phyloP scores from a whole-genome alignment of 2,888 invertebrate genomes.

The Argyresthia goedartella region DNA sequence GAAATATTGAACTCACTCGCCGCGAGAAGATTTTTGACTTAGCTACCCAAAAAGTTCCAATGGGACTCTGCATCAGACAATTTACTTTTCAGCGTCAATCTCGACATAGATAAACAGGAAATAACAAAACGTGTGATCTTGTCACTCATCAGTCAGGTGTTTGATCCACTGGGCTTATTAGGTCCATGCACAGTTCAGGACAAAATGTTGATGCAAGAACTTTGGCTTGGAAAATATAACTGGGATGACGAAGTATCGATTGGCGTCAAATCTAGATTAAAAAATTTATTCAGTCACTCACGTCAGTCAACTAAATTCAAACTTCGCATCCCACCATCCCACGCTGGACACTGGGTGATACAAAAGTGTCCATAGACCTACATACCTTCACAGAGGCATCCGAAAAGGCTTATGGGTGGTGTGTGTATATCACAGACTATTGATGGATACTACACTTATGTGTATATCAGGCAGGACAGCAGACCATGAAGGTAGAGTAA shows the following conservation, averaged over 20 bases:
- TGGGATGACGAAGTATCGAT: slow-evolving; percentile 8
- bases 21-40: not conserved
- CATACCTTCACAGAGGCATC: slow-evolving; percentile 8
- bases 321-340: slow-evolving; percentile 2
- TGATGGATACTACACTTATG: too few species aligned
- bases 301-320: not conserved
- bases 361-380: slow-evolving; percentile 1
- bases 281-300: slow-evolving; percentile 1
- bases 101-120: not conserved
- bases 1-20: not conserved
- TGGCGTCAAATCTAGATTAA: slow-evolving; percentile 1
- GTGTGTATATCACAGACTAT: slow-evolving; percentile 8
- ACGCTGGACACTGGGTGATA: slow-evolving; percentile 1
- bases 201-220: not conserved
- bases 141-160: not conserved
- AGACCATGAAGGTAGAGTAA: not conserved
- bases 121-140: not conserved
- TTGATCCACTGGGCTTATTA: slow-evolving; percentile 9
- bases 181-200: slow-evolving; percentile 6
- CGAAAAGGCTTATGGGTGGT: slow-evolving; percentile 5
- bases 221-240: not conserved
- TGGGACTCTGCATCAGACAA: not conserved
- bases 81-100: not conserved
- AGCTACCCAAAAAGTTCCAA: not conserved
- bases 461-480: too few species aligned